Percentiles rank a stretch among this genome's conserved stretches.
phyloP scores from a whole-genome alignment of 2,113 vertebrate species.

The Periophthalmus modestus region DNA sequence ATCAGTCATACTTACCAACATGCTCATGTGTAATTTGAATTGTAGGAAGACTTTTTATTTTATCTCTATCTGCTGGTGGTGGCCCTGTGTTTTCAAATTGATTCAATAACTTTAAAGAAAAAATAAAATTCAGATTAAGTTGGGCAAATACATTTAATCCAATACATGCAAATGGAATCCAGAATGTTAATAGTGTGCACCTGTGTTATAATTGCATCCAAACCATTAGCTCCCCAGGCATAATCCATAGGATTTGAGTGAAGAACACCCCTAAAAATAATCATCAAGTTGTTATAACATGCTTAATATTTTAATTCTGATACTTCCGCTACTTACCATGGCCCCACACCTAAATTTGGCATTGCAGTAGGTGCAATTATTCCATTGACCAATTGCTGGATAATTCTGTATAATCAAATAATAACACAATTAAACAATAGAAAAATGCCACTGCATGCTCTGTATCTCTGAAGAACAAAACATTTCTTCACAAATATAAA shows the following conservation, averaged over 20 bases:
- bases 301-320: constrained; percentile 1
- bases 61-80: constrained; percentile 94
- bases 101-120: constrained; percentile 86
- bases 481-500: neutral
- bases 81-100: constrained; percentile 99
- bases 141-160: neutral
- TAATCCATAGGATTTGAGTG: constrained; percentile 98
- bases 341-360: constrained; percentile 91
- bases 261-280: constrained; percentile 86
- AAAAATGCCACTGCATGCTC: neutral
- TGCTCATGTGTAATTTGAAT: constrained; percentile 89
- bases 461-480: constrained; percentile 6
- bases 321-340: constrained; percentile 83
- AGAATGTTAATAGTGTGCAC: constrained; percentile 64
- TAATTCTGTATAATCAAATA: constrained; percentile 81
- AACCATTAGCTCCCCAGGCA: constrained; percentile 93
- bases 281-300: neutral
- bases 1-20: constrained; percentile 81
- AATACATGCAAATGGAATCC: neutral
- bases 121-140: neutral
- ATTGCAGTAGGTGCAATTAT: constrained; percentile 94
- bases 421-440: neutral
- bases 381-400: constrained; percentile 94
- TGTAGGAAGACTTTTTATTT: constrained; percentile 94
- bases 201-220: constrained; percentile 96